Evolutionary conservation across 2,113 vertebrate genomes (phyloP).

Genomic region (Campylorhamphus procurvoides): DNA sequence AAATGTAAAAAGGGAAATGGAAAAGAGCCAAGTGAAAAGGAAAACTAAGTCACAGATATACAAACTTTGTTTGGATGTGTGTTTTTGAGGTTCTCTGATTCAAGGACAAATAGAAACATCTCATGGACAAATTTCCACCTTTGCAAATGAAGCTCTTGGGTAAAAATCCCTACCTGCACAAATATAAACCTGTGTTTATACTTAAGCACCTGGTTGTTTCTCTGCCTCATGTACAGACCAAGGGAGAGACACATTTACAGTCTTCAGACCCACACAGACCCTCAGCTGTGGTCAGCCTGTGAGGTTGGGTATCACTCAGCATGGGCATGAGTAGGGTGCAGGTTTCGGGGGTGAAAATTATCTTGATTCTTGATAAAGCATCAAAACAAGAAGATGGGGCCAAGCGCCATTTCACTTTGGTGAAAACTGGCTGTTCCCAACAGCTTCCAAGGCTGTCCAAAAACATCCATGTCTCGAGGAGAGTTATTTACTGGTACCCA

Average conservation of each 20-base stretch:
- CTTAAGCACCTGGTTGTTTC: neutral
- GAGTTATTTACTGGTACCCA: neutral
- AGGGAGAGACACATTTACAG: neutral
- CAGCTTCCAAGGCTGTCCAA: neutral
- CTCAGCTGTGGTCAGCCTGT: neutral
- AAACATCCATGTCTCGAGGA: neutral
- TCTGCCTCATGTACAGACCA: neutral
- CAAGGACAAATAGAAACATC: neutral
- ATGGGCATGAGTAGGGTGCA: rapidly evolving
- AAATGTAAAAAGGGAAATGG: neutral
- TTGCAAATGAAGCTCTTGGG: neutral
- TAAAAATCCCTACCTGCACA: neutral
- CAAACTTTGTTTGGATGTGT: neutral
- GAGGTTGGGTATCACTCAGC: neutral
- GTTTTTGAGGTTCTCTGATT: neutral
- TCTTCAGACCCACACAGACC: rapidly evolving
- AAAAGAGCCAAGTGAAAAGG: neutral
- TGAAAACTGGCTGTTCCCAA: neutral
- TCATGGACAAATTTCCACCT: neutral
- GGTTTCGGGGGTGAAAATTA: neutral
- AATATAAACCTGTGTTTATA: rapidly evolving
- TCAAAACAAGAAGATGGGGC: neutral
- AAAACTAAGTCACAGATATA: neutral
- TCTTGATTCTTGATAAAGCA: neutral
- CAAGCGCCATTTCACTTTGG: neutral